Evolutionary conservation across 1,140 invertebrate species (phyloP), one percentile per base, ranked within the genome.

Genomic region (Asbolus verrucosus): DNA sequence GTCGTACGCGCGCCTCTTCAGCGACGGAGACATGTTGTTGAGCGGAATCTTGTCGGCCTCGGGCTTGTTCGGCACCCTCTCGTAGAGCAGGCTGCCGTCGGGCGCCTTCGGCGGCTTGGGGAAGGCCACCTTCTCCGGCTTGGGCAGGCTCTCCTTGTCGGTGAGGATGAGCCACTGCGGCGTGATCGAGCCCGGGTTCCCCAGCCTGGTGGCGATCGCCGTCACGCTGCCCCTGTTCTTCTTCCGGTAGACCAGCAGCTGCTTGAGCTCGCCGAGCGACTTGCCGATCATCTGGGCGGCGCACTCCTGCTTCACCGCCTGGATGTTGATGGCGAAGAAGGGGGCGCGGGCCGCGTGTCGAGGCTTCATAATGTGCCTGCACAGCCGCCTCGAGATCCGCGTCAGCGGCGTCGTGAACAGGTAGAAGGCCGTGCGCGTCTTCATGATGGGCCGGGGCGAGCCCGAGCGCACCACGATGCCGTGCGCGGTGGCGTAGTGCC

Each of bases 351-450:
- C 93, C 24, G 92, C 92, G 83, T 95, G 94, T 27, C 93, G 83
- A 5, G 93, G 91, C 70, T 91, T 89, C 70, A 97, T 88, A 72
- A 96, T 89, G 68, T 92, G 89, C 62, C 91, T 87, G 80, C 94
- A 96, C 41, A 97, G 84, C 59, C 92, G 85, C 36, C 96, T 88
- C 15, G 95, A 94, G 13, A 97, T 88, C 71, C 94, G 87, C 36
- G 95, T 96, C 74, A 96, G 84, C 27, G 93, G 89, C 72, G 95
- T 96, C 1, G 93, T 96, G 77, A 92, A 90, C 73, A 98, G 85
- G 84, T 96, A 98, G 84, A 98, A 98, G 18, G 96, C 96, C 70
- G 96, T 95, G 75, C 96, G 87, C 33, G 96, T 98, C 84, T 98
- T 98, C 94, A 98, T 96, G 0, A 98, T 93, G 15, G 96, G 95